phyloP scores from a whole-genome alignment of 1,140 invertebrate species.

The Sarcophaga bullata region DNA sequence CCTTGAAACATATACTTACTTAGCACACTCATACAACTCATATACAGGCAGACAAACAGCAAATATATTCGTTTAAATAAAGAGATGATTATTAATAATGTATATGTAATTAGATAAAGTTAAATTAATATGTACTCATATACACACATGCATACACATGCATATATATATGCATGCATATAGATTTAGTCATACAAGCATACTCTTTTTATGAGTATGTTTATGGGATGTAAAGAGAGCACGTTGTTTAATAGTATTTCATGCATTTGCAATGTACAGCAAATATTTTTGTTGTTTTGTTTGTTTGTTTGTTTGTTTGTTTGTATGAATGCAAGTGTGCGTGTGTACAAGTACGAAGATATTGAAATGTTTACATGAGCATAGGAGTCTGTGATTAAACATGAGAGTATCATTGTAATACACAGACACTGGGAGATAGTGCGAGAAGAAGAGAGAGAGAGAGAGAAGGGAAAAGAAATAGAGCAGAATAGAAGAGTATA shows the following conservation, averaged over 20 bases:
- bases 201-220: too few relatives aligned
- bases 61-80: too few relatives aligned
- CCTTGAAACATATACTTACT: too few relatives aligned
- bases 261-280: background rate
- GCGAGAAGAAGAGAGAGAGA: too few relatives aligned
- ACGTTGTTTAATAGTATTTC: background rate
- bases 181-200: background rate
- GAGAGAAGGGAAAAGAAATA: too few relatives aligned
- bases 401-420: background rate
- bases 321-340: too few relatives aligned
- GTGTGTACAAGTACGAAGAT: too few relatives aligned
- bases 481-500: too few relatives aligned
- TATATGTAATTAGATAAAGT: slow-evolving; percentile 11
- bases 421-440: too few relatives aligned
- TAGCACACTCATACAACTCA: background rate
- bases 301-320: too few relatives aligned
- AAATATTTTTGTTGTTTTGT: too few relatives aligned
- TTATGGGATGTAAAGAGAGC: background rate
- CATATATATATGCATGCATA: background rate
- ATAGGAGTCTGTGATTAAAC: background rate
- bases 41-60: background rate
- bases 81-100: background rate
- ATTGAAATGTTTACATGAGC: too few relatives aligned
- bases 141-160: background rate
- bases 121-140: background rate